phyloP scores from a whole-genome alignment of 2,888 invertebrate genomes.

The Dicroscelio sp. region DNA sequence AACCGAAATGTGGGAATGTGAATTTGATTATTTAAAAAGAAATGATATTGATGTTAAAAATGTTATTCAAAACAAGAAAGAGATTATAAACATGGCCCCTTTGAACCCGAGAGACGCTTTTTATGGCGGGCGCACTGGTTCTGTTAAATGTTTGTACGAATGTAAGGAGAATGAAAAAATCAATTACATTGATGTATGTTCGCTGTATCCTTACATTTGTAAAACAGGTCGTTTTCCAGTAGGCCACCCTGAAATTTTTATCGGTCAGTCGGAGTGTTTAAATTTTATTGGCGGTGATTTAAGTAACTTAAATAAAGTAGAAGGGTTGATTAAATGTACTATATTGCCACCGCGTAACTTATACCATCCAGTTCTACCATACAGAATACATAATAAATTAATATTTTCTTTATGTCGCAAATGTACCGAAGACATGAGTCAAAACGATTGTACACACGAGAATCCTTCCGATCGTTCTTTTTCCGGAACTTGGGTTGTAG shows the following conservation, averaged over 20 bases:
- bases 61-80: no score
- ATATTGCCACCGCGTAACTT: slow-evolving; percentile 83
- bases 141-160: no score
- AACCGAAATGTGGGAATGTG: no score
- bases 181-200: no score
- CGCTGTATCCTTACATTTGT: no score
- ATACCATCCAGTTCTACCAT: slow-evolving; percentile 88
- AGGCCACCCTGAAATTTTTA: slow-evolving; percentile 85
- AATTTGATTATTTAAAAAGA: no score
- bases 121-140: no score
- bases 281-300: slow-evolving; percentile 36
- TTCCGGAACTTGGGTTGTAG: slow-evolving; percentile 15
- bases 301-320: slow-evolving; percentile 57
- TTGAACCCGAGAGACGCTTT: no score
- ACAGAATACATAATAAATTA: slow-evolving; percentile 84
- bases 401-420: slow-evolving; percentile 88
- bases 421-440: slow-evolving; percentile 85
- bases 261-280: slow-evolving; percentile 58
- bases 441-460: not conserved
- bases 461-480: not conserved
- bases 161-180: no score
- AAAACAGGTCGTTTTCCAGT: no score
- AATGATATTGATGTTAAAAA: no score
- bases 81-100: no score
- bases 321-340: slow-evolving; percentile 84